These are phyloP conservation scores for Xylota segnis DNA, from an alignment of 2,888 invertebrate species.

Conservation along the genomic window DNA sequence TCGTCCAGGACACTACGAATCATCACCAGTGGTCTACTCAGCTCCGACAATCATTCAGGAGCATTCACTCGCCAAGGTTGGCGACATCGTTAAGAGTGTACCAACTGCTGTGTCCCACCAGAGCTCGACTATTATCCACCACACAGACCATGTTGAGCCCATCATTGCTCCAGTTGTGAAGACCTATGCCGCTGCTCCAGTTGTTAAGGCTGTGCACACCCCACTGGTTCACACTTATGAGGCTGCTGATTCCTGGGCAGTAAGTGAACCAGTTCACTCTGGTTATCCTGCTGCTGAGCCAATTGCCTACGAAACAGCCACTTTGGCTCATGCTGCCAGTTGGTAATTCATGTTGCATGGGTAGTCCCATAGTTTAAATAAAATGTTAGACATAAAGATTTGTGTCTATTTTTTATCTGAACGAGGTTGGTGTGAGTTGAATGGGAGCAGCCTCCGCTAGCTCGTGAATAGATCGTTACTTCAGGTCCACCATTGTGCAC, in stretches of 20 bases:
- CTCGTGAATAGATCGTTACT: no score
- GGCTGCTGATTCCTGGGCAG: conserved; percentile 26
- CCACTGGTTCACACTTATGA: conserved; percentile 29
- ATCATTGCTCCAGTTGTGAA: conserved; percentile 80
- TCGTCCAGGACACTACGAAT: conserved; percentile 80
- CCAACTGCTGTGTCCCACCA: conserved; percentile 85
- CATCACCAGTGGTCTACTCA: conserved; percentile 78
- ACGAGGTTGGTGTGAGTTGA: no score
- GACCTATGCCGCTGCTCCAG: conserved; percentile 78
- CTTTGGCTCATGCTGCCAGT: conserved; percentile 78
- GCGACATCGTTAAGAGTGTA: conserved; percentile 81
- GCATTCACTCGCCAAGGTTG: conserved; percentile 80
- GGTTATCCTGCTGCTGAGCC: conserved; percentile 66
- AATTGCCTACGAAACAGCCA: conserved; percentile 77
- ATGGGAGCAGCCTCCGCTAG: no score
- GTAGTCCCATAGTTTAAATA: conserved; percentile 69
- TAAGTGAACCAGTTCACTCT: conserved; percentile 71
- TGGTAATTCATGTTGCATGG: conserved; percentile 77
- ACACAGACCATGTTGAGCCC: conserved; percentile 81
- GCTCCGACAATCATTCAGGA: conserved; percentile 81
- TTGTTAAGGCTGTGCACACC: conserved; percentile 34
- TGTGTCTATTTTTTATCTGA: conserved; percentile 16
- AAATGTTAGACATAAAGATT: conserved; percentile 71
- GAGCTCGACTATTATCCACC: conserved; percentile 85
- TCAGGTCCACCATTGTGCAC: no score